Percentiles rank a stretch among this genome's conserved stretches.
phyloP scores from a whole-genome alignment of 2,797 vertebrate genomes.

The Syngnathus acus region DNA sequence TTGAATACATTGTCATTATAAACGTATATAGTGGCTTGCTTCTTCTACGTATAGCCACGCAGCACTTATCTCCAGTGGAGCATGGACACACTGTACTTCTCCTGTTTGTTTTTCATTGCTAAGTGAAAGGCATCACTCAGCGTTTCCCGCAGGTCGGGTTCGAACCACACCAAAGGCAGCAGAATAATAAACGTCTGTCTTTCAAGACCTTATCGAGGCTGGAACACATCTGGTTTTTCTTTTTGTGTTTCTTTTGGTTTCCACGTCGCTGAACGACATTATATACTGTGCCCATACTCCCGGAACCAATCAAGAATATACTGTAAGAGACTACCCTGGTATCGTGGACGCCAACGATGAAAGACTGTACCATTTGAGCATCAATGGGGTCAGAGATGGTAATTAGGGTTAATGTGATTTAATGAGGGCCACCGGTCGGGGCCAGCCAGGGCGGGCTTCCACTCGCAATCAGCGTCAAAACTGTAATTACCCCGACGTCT shows the following conservation, averaged over 20 bases:
- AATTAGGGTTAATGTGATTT: conserved; percentile 66
- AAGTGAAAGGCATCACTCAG: conserved; percentile 70
- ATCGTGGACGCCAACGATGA: conserved; percentile 36
- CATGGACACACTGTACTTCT: conserved; percentile 2
- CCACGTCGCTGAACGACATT: conserved; percentile 70
- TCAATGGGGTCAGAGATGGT: conserved; percentile 39
- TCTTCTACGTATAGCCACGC: background rate
- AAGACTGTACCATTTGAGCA: conserved; percentile 35
- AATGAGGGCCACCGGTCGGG: conserved; percentile 44
- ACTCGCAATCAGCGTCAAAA: conserved; percentile 43
- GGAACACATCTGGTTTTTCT: conserved; percentile 70
- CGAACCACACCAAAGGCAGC: conserved; percentile 69
- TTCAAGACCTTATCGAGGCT: conserved; percentile 73
- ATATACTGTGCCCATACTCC: conserved; percentile 47
- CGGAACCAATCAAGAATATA: conserved; percentile 65
- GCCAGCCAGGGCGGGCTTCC: conserved; percentile 17
- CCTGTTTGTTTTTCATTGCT: conserved; percentile 41
- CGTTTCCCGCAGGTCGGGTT: conserved; percentile 69
- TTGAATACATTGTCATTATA: conserved; percentile 14
- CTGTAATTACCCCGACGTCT: conserved; percentile 44
- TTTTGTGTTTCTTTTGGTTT: conserved; percentile 44
- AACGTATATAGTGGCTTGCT: background rate
- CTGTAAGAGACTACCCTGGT: conserved; percentile 51
- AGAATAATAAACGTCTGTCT: conserved; percentile 78
- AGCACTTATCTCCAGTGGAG: conserved; percentile 3